Conservation (phyloP, 2,797 vertebrate species). For the Neopelma chrysocephalum region DNA sequence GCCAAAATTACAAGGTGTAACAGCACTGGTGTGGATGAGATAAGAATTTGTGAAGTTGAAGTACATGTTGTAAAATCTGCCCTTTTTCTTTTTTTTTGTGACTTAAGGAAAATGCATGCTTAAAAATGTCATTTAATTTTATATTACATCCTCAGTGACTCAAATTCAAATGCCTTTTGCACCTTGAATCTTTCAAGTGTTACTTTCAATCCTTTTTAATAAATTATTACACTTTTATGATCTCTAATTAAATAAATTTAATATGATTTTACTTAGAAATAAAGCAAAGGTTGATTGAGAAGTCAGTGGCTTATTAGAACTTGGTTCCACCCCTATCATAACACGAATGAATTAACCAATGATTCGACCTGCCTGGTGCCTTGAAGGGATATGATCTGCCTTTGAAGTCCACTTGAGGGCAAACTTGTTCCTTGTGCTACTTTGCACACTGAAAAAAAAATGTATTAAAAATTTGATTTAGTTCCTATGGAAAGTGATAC, state of each 20-base stretch:
- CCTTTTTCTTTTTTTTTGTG: not conserved
- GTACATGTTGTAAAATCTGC: not conserved
- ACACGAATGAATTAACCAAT: not conserved
- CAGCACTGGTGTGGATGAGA: not conserved
- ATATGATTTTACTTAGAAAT: not conserved
- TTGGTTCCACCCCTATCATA: not conserved
- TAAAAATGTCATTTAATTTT: not conserved
- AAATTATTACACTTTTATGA: not conserved
- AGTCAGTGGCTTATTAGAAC: not conserved
- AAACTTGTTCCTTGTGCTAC: conserved; percentile 74
- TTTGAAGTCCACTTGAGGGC: conserved; percentile 78
- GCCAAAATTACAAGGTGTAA: not conserved
- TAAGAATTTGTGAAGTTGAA: not conserved
- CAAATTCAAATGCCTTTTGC: not conserved
- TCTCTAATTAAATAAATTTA: not conserved
- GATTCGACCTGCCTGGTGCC: not conserved
- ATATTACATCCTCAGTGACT: not conserved
- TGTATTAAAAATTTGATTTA: conserved; percentile 56
- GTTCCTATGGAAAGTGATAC: conserved; percentile 58
- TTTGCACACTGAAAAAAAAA: not conserved
- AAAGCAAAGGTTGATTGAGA: not conserved
- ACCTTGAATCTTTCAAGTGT: not conserved
- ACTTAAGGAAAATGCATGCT: not conserved
- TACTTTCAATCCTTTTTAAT: not conserved
- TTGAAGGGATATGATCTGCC: conserved; percentile 52